These are phyloP conservation scores for Spodoptera picta DNA, from an alignment of 2,888 invertebrate species.

Conservation along the genomic window DNA sequence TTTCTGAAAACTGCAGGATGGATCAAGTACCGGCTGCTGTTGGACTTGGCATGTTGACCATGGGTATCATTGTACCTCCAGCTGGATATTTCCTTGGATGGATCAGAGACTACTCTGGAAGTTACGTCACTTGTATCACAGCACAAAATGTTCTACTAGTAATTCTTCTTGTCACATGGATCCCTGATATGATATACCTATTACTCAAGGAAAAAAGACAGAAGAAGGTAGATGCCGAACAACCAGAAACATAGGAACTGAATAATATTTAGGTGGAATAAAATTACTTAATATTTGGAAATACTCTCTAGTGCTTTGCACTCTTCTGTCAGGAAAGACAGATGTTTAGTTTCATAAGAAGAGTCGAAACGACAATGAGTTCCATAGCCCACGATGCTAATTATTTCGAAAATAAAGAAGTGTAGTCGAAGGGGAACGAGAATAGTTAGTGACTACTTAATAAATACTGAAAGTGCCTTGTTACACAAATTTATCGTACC, in stretches of 20 bases:
- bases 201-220: slow-evolving; percentile 72
- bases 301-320: slow-evolving; percentile 50
- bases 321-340: slow-evolving; percentile 20
- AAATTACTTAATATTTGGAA: slow-evolving; percentile 43
- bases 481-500: background rate
- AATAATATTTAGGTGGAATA: slow-evolving; percentile 23
- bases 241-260: slow-evolving; percentile 62
- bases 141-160: slow-evolving; percentile 89
- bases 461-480: slow-evolving; percentile 1
- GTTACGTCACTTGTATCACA: slow-evolving; percentile 90
- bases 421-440: slow-evolving; percentile 4
- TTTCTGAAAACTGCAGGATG: slow-evolving; percentile 89
- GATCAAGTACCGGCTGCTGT: slow-evolving; percentile 91
- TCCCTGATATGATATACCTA: slow-evolving; percentile 87
- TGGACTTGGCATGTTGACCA: slow-evolving; percentile 92
- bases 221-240: slow-evolving; percentile 62
- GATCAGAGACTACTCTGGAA: slow-evolving; percentile 90
- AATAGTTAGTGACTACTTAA: slow-evolving; percentile 8
- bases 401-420: background rate
- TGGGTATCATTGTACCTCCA: slow-evolving; percentile 91
- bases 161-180: slow-evolving; percentile 88
- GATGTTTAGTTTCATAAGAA: slow-evolving; percentile 30
- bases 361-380: slow-evolving; percentile 20
- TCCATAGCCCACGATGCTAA: slow-evolving; percentile 1
- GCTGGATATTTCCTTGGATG: slow-evolving; percentile 90